Evolutionary conservation across 1,140 invertebrate species (phyloP).

Genomic region (Sinonovacula constricta): DNA sequence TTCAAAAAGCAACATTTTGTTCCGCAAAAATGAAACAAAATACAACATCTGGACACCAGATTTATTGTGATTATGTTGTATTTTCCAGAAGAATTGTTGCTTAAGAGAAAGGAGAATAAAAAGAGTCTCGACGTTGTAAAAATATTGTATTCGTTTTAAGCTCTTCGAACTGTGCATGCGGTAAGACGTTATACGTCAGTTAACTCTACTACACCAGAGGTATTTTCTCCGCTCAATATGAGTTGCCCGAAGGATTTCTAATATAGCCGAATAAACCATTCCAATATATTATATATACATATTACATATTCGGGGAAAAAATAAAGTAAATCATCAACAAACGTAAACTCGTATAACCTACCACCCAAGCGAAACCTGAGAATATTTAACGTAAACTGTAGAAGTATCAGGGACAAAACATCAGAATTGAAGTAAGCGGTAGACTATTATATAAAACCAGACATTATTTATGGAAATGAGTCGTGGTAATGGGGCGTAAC

Average conservation of each 20-base stretch:
- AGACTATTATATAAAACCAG: constrained; percentile 19
- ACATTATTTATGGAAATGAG: constrained; percentile 38
- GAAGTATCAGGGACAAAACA: constrained; percentile 20
- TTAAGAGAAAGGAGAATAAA: too few species aligned
- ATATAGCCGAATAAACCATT: constrained; percentile 5
- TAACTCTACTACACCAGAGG: constrained; percentile 9
- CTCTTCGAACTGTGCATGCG: too few species aligned
- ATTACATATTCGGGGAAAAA: not conserved
- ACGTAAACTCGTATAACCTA: constrained; percentile 15
- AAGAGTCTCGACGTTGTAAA: too few species aligned
- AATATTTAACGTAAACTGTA: constrained; percentile 37
- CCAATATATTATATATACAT: not conserved
- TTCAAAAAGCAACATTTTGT: too few species aligned
- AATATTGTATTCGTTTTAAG: too few species aligned
- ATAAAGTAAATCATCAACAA: constrained; percentile 16
- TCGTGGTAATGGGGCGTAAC: constrained; percentile 37
- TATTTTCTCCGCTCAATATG: not conserved
- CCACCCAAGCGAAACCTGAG: constrained; percentile 24
- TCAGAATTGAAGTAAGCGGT: constrained; percentile 35
- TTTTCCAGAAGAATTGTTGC: too few species aligned
- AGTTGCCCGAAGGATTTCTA: not conserved
- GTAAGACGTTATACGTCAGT: too few species aligned
- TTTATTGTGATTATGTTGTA: too few species aligned
- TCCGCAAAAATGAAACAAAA: too few species aligned
- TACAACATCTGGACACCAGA: too few species aligned